A percentile compares a stretch with the other conserved stretches of the same genome.
Evolutionary conservation across 2,113 vertebrate species (phyloP).

Genomic region (Anoura caudifer): DNA sequence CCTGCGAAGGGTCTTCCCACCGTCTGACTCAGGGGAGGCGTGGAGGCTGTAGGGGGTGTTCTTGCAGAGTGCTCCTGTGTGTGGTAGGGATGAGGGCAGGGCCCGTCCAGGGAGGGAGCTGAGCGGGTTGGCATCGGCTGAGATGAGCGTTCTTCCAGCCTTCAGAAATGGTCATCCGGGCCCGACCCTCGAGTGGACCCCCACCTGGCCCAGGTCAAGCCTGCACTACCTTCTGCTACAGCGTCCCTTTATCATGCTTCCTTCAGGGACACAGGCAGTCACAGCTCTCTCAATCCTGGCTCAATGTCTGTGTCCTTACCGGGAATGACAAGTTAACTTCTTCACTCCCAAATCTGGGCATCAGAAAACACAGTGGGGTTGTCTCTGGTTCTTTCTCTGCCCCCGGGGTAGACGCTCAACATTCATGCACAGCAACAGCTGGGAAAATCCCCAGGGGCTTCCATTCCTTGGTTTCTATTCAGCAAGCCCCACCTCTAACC

Average conservation of each 20-base stretch:
- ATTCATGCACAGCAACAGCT: not conserved
- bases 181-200: not conserved
- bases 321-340: not conserved
- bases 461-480: not conserved
- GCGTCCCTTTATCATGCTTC: not conserved
- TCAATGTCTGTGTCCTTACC: not conserved
- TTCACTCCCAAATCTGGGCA: not conserved
- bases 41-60: not conserved
- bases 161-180: not conserved
- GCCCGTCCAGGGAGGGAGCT: not conserved
- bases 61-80: accelerated
- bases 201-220: too few relatives aligned
- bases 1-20: not conserved
- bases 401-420: too few relatives aligned
- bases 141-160: not conserved
- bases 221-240: not conserved
- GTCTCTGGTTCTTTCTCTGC: not conserved
- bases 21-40: not conserved
- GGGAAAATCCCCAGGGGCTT: not conserved
- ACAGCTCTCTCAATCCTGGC: not conserved
- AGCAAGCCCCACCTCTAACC: not conserved
- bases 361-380: not conserved
- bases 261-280: accelerated
- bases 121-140: not conserved
- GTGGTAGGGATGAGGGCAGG: accelerated